These are phyloP conservation scores for Emydura subglobosa DNA, from an alignment of 2,113 vertebrate species.

Conservation along the genomic window DNA sequence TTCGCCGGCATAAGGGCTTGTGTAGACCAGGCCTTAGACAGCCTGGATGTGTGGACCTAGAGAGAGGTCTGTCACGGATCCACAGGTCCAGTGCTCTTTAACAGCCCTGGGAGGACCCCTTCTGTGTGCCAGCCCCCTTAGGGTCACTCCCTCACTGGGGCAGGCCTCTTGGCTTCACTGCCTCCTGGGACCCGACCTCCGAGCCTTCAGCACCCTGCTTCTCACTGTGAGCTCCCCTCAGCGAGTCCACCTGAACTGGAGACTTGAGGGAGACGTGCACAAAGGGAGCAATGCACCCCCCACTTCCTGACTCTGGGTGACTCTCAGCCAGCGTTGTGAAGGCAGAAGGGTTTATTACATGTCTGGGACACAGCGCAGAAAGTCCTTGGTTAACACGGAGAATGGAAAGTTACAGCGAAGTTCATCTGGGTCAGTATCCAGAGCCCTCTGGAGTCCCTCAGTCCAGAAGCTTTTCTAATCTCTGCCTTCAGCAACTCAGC, in stretches of 20 bases:
- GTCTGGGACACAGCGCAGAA: not conserved
- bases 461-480: not conserved
- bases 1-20: no score
- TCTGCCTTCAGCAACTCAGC: not conserved
- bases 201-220: not conserved
- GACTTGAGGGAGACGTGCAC: not conserved
- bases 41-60: no score
- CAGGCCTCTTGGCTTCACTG: not conserved
- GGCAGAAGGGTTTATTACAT: not conserved
- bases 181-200: not conserved
- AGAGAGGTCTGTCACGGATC: not conserved
- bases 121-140: not conserved
- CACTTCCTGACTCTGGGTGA: not conserved
- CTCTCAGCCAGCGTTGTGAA: not conserved
- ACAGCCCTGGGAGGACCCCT: not conserved
- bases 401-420: not conserved
- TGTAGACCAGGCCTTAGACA: no score
- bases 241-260: not conserved
- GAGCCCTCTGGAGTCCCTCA: not conserved
- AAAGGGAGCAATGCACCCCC: not conserved
- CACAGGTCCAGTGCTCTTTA: not conserved
- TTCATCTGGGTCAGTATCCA: not conserved
- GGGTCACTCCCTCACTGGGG: not conserved
- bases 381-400: not conserved
- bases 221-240: not conserved